Base-by-base conservation (phyloP, 2,797 vertebrate genomes). In the Argya squamiceps region DNA sequence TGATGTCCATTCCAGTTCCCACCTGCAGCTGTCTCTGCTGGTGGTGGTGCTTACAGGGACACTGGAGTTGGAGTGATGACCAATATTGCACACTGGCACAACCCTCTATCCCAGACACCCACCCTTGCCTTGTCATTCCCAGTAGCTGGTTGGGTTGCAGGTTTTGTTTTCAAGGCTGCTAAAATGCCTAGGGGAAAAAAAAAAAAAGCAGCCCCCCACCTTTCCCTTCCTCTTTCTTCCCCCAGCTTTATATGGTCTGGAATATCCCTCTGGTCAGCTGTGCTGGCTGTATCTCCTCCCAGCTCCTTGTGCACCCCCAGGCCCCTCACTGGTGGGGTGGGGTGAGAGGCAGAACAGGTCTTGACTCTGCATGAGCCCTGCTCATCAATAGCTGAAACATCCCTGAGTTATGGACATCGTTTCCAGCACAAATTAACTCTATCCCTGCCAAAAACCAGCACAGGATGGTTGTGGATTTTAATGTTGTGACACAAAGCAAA, bases 401-500 rank as follows among this genome's bases (percentile, higher is more conserved):
- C 17, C 29, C n/a, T 0, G 0, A 59, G 12, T 44, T 60, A 50
- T 6, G 4, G 3, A 15, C 24, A 34, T 34, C 0, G 0, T 43
- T 92, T 43, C 59, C 11, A 24, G 21, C 24, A 83, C 12, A 60
- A 55, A 55, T 87, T 43, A 43, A 77, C 36, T 84, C 21, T 71
- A 6, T 77, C 32, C 23, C 52, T 4, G 1, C 32, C 21, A 7
- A 43, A 89, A 65, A 17, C 12, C 11, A 37, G 20, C 27, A 27
- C 11, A 30, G 46, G 9, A 20, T 82, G 14, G 7, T 56, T 82
- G 56, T 11, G 2, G 27, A 13, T 89, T 93, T 89, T 93, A 71
- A 14, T 47, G 53, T 46, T 16, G 9, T 56, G 53, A 44, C 41
- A 41, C 32, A 62, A 82, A 92, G n/a, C 16, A 74, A 84, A 82